Percentiles rank a stretch among this genome's conserved stretches.
Conservation (phyloP, 2,888 invertebrate genomes). For the Sphecodes monilicornis region DNA sequence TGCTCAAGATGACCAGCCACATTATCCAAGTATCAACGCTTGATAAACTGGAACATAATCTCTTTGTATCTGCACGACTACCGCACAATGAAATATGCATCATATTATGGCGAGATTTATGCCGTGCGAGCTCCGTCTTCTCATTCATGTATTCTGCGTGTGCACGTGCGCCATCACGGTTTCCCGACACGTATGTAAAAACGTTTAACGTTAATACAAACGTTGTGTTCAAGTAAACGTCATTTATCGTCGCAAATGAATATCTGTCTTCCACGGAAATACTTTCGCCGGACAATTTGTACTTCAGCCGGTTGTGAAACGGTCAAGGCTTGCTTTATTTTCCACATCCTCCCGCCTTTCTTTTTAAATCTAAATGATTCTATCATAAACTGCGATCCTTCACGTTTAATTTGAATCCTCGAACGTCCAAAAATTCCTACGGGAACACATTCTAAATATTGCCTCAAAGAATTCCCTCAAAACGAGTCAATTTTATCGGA, state of each 20-base stretch:
- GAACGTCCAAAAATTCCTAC: neutral
- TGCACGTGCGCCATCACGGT: neutral
- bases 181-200: constrained; percentile 5
- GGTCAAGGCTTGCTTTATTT: no score
- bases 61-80: constrained; percentile 22
- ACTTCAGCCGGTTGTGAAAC: neutral
- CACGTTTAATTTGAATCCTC: neutral
- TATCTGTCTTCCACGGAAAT: constrained; percentile 19
- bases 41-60: constrained; percentile 35
- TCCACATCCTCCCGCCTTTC: no score
- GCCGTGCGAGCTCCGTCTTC: constrained; percentile 9
- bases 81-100: constrained; percentile 31
- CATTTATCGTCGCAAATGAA: neutral
- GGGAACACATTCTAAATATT: no score
- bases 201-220: constrained; percentile 33
- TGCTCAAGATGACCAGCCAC: neutral
- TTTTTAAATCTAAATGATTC: neutral
- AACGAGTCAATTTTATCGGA: no score
- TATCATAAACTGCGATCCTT: neutral
- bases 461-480: no score
- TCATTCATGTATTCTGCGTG: constrained; percentile 7
- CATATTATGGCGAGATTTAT: constrained; percentile 38
- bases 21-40: neutral
- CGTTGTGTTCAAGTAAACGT: constrained; percentile 2
- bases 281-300: constrained; percentile 3